Evolutionary conservation across 92 coral and sea anemone genomes (phyloP).

Genomic region (Plumapathes pennacea): DNA sequence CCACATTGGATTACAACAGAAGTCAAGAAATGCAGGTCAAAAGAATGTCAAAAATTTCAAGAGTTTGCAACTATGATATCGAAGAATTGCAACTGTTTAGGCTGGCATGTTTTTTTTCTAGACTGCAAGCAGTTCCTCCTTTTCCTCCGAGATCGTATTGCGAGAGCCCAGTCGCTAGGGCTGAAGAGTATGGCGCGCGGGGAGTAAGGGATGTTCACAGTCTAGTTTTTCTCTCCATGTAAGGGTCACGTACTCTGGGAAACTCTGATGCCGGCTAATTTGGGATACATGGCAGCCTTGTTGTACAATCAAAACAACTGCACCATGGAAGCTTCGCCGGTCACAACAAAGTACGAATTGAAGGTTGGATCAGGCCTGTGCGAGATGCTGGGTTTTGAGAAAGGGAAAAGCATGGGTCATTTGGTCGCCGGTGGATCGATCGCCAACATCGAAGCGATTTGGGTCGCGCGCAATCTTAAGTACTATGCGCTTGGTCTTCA

Average conservation of each 20-base stretch:
- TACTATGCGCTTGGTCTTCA: conserved; percentile 77
- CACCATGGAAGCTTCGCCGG: conserved; percentile 68
- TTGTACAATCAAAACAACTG: conserved; percentile 87
- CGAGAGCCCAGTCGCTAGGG: too few relatives aligned
- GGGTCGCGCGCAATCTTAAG: conserved; percentile 87
- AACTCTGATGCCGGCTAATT: conserved; percentile 76
- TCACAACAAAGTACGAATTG: conserved; percentile 72
- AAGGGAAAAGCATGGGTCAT: conserved; percentile 59
- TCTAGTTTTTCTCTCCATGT: too few relatives aligned
- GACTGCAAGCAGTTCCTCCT: too few relatives aligned
- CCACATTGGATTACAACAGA: too few relatives aligned
- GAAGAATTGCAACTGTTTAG: too few relatives aligned
- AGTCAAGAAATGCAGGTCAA: too few relatives aligned
- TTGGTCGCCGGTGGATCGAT: conserved; percentile 75
- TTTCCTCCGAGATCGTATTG: too few relatives aligned
- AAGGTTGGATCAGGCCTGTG: conserved; percentile 75
- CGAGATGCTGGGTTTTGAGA: conserved; percentile 83
- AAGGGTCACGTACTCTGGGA: conserved; percentile 96
- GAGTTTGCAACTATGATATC: too few relatives aligned
- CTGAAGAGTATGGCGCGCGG: too few relatives aligned
- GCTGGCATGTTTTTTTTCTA: too few relatives aligned
- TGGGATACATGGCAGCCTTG: conserved; percentile 82
- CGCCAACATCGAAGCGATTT: conserved; percentile 92
- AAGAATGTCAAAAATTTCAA: too few relatives aligned
- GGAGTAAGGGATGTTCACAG: too few relatives aligned